A percentile compares a stretch with the other conserved stretches of the same genome.
Evolutionary conservation across 2,797 vertebrate genomes (phyloP).

Genomic region (Okamejei kenojei): DNA sequence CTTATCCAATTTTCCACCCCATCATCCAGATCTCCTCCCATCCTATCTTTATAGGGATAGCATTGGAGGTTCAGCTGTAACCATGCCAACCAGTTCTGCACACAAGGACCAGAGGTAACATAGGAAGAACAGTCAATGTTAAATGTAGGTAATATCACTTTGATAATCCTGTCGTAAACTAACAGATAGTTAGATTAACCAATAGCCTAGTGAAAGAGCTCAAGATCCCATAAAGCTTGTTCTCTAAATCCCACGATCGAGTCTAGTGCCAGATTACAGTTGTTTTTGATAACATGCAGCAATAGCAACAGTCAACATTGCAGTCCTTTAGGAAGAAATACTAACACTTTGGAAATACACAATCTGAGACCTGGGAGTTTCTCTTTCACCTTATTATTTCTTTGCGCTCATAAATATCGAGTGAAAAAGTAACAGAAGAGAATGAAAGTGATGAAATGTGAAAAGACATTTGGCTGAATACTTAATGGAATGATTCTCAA

Average conservation of each 20-base stretch:
- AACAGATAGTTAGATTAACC: no score
- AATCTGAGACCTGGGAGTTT: neutral
- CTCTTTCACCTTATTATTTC: neutral
- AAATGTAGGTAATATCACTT: no score
- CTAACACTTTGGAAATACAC: no score
- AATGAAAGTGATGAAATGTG: neutral
- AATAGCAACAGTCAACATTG: neutral
- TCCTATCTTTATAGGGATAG: neutral
- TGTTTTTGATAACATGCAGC: neutral
- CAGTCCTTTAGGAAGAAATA: no score
- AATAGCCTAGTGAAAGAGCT: no score
- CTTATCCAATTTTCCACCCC: no score
- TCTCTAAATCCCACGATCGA: no score
- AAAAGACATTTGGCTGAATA: neutral
- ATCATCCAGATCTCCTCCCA: no score
- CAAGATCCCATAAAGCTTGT: no score
- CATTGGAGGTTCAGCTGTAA: neutral
- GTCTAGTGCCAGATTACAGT: neutral
- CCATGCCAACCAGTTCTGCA: neutral
- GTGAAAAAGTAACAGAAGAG: neutral
- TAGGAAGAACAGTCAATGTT: no score
- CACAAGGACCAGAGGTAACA: no score
- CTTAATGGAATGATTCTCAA: neutral
- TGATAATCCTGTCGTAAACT: no score
- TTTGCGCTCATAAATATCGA: neutral